Conservation (phyloP, 2,888 invertebrate genomes). For the Microchrysa polita region DNA sequence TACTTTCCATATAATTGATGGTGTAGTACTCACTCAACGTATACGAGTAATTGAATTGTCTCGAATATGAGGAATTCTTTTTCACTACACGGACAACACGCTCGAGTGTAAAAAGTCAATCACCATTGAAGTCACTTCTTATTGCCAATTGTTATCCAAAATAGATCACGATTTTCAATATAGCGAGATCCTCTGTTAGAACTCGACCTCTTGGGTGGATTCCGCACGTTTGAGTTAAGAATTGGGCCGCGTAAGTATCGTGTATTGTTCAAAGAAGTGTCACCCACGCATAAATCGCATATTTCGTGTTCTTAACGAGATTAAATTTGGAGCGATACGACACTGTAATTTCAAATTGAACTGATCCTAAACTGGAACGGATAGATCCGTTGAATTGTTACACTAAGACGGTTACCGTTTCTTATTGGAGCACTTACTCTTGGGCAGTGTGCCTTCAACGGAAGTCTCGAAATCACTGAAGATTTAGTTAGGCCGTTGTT, state of each 20-base stretch:
- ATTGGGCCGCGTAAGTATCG: not conserved
- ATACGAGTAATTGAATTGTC: slow-evolving; percentile 1
- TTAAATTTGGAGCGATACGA: not conserved
- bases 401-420: no score
- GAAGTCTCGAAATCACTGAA: slow-evolving; percentile 48
- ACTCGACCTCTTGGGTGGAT: not conserved
- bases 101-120: slow-evolving; percentile 6
- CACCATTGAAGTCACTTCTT: slow-evolving; percentile 20
- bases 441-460: slow-evolving; percentile 46
- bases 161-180: not conserved
- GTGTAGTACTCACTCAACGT: no score
- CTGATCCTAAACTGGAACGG: slow-evolving; percentile 20
- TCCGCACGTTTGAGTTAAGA: not conserved
- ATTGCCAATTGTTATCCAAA: slow-evolving; percentile 11
- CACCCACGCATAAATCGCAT: not conserved
- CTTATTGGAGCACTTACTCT: slow-evolving; percentile 10
- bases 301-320: slow-evolving; percentile 8
- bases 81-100: not conserved
- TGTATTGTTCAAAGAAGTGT: not conserved
- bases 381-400: not conserved
- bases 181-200: not conserved
- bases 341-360: slow-evolving; percentile 4
- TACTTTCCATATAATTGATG: slow-evolving; percentile 31
- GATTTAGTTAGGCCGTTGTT: slow-evolving; percentile 46
- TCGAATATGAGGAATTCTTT: not conserved